These are phyloP conservation scores for Naja naja DNA, from an alignment of 2,113 vertebrate species.

Conservation along the genomic window DNA sequence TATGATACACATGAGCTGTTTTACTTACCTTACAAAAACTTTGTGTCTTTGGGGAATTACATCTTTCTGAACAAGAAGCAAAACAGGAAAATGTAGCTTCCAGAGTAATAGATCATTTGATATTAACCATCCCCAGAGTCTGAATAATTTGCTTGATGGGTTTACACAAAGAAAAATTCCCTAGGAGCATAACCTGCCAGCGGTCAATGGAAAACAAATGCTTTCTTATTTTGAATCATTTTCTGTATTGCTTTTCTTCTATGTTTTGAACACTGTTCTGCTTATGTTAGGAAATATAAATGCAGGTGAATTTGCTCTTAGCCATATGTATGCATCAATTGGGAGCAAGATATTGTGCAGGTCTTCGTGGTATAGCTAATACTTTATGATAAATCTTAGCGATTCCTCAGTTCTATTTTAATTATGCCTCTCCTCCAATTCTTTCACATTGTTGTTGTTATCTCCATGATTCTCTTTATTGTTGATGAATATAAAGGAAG, in stretches of 20 bases:
- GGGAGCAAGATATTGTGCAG: background rate
- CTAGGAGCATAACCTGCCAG: background rate
- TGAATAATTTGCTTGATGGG: background rate
- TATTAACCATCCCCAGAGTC: background rate
- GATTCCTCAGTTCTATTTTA: background rate
- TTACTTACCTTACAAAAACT: background rate
- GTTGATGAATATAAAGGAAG: background rate
- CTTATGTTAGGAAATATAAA: background rate
- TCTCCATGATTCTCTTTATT: conserved; percentile 1
- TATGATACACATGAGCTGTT: background rate
- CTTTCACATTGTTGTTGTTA: conserved; percentile 2
- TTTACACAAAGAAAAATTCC: background rate
- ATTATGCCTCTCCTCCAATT: background rate
- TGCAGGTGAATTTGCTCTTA: background rate
- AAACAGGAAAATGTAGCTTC: background rate
- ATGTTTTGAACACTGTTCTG: background rate
- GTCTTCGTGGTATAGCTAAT: background rate
- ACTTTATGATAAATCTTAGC: background rate
- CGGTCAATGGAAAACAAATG: background rate
- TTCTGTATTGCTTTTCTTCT: conserved; percentile 1
- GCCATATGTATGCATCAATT: background rate
- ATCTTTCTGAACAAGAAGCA: background rate
- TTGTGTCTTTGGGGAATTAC: background rate
- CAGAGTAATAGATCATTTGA: background rate
- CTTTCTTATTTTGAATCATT: background rate